A percentile compares a stretch with the other conserved stretches of the same genome.
These are phyloP conservation scores for Nemopilema nomurai DNA, from an alignment of 30 jellyfish, hydroid and myxozoan species.

Conservation along the genomic window DNA sequence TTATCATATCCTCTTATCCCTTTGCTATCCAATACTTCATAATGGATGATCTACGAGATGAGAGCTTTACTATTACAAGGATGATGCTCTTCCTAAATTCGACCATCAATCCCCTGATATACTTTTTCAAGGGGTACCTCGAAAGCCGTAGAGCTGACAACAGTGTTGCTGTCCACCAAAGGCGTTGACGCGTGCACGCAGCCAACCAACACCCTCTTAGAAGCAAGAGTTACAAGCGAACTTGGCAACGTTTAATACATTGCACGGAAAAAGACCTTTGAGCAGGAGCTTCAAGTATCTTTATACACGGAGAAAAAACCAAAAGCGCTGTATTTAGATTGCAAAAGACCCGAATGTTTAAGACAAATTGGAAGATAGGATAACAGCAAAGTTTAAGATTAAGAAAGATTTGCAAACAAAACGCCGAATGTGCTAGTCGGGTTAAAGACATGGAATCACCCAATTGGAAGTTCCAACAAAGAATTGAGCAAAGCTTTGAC, in stretches of 20 bases:
- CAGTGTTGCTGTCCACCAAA: background rate
- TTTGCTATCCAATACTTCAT: conserved; percentile 35
- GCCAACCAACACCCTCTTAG: background rate
- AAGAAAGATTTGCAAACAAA: no score
- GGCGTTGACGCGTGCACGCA: background rate
- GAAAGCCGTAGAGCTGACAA: background rate
- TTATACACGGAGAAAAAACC: no score
- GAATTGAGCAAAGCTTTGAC: no score
- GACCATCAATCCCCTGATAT: conserved; percentile 37
- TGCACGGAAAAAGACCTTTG: background rate
- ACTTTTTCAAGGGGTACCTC: conserved; percentile 53
- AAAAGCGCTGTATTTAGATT: no score
- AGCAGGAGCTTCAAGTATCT: background rate
- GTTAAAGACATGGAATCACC: no score
- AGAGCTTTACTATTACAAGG: background rate
- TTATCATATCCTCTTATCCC: conserved; percentile 44
- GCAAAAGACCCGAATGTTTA: no score
- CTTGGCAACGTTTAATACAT: no score
- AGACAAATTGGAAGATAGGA: no score
- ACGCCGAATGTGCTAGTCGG: no score
- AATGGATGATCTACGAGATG: background rate
- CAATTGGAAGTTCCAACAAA: no score
- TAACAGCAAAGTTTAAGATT: no score
- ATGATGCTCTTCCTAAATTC: conserved; percentile 31
- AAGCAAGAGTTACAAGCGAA: no score